Base-by-base conservation (phyloP, 1,140 invertebrate genomes). In the Drosophila baimaii region DNA sequence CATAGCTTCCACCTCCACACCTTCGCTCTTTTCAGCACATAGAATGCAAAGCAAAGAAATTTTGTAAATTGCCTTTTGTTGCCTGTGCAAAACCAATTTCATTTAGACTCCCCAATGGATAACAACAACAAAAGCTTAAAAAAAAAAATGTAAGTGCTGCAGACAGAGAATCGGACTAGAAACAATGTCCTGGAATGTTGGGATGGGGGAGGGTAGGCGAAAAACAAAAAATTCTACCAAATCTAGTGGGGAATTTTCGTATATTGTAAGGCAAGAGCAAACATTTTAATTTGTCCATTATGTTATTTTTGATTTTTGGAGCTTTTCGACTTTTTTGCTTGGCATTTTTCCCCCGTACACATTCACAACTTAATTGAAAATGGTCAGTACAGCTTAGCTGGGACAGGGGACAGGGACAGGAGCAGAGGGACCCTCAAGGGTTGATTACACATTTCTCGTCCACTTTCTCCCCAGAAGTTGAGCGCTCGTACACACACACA, bases 251-350 rank as follows among this genome's bases (percentile, higher is more conserved):
- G 73, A 75, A 81, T 68, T 84, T 70, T 52, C 55, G 55, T 54
- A 12, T 70, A 44, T 70, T 49, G 51, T 37, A 43, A 19, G 69
- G 47, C 64, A 64, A 64, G 43, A 47, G 55, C 61, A 57, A 80
- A 78, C 81, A 84, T 86, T 85, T 85, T 86, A 82, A 86, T 88
- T 86, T 78, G 63, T 49, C 62, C 52, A 79, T 88, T 77, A 77
- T 78, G 79, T 78, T 82, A 88, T 88, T 88, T 86, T 86, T 86
- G 82, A 86, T 86, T 88, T 88, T 88, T 72, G 33, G 57, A 78
- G 71, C 58, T 69, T 71, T 62, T 46, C 29, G 51, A n/a, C 19
- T 23, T 35, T 51, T 23, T 35, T 54, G 17, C 17, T 25, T 33
- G 44, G 33, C 29, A 62, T 68, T 79, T 66, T 51, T 23, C 29